These are phyloP conservation scores for Drosophila arizonae DNA, from an alignment of 1,140 invertebrate genomes.

Conservation along the genomic window DNA sequence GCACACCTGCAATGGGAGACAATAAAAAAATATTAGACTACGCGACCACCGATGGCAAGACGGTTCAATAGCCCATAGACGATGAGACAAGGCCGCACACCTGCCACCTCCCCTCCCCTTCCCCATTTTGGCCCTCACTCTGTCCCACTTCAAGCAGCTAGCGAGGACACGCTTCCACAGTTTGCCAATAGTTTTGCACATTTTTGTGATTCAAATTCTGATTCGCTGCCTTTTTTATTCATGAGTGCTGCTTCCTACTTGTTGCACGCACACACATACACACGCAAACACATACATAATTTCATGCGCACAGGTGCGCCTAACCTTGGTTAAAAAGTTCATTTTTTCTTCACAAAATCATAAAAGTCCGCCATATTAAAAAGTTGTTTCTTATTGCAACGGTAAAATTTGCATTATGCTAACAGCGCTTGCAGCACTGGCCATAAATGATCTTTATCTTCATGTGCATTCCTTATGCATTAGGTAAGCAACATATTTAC, in stretches of 20 bases:
- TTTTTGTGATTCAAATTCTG: conserved; percentile 58
- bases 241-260: conserved; percentile 72
- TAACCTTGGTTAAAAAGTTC: conserved; percentile 2
- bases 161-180: conserved; percentile 29
- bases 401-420: neutral
- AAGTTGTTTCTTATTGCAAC: neutral
- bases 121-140: neutral
- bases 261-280: conserved; percentile 58
- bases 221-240: conserved; percentile 54
- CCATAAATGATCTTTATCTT: neutral
- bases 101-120: neutral
- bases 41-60: conserved; percentile 10
- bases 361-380: neutral
- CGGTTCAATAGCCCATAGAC: conserved; percentile 54
- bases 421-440: neutral
- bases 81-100: conserved; percentile 57
- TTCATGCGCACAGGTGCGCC: conserved; percentile 15
- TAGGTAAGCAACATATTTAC: neutral
- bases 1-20: conserved; percentile 43
- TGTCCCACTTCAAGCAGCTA: conserved; percentile 2
- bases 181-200: conserved; percentile 75
- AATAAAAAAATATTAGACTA: conserved; percentile 42
- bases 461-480: neutral
- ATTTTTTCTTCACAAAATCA: conserved; percentile 3
- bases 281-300: neutral